Base-by-base conservation (phyloP, 2,888 invertebrate species). In the Aplocera efformata region DNA sequence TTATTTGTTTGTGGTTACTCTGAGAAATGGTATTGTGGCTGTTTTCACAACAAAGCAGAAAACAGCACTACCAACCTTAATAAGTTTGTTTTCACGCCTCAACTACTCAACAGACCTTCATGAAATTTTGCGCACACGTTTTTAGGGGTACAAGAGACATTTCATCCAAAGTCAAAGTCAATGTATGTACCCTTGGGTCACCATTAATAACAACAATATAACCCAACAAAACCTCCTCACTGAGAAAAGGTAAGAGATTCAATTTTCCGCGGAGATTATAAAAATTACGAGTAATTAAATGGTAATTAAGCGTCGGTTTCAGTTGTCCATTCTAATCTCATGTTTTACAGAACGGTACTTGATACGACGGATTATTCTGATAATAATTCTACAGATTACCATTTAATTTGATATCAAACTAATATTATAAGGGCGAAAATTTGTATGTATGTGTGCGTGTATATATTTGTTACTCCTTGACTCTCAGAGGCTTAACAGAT, bases 291-390 rank as follows among this genome's bases (percentile, higher is more conserved):
- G 64, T 72, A 76, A 76, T 78, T 76, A 75, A 73, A 72, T 66
- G 54, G 62, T 69, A 72, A 77, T 74, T 73, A 73, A 64, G 70
- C 56, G 52, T 42, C 51, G 55, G 73, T 68, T 72, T 69, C 63
- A 65, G 73, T 67, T 72, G 71, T 78, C 72, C 71, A 58, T 73
- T 72, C 62, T 73, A 72, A 76, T 73, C 71, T 67, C 58, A 57
- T 61, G 59, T 63, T 58, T 51, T 50, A 50, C 50, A 50, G 52
- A 58, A 58, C 48, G 56, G 54, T 55, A 47, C 56, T 47, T 7
- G 20, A 24, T 30, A 25, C 3, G 17, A 13, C 2, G 38, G 39
- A 22, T 34, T 53, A 47, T 45, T 50, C 48, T 47, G 44, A 25
- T 3, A 22, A 28, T 32, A 21, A 31, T 22, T 7, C 13, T 4